A percentile compares a stretch with the other conserved stretches of the same genome.
phyloP scores from a whole-genome alignment of 2,113 vertebrate species.

The Myrmecophaga tridactyla region DNA sequence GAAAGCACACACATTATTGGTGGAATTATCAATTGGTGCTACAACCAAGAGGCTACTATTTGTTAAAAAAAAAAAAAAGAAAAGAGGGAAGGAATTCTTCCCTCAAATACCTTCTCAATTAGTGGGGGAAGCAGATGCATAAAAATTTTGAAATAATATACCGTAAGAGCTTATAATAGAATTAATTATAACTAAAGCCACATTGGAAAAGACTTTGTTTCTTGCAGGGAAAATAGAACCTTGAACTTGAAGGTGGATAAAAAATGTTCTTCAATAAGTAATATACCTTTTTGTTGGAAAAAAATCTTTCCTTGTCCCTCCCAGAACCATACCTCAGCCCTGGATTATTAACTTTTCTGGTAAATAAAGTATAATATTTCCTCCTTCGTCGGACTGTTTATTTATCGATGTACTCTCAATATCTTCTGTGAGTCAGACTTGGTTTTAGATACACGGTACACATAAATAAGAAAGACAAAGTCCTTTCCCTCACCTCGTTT shows the following conservation, averaged over 20 bases:
- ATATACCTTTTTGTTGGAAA: background rate
- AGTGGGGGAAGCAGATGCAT: background rate
- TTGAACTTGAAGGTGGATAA: background rate
- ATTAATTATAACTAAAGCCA: background rate
- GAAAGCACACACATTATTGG: background rate
- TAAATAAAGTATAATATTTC: background rate
- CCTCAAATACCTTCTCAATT: conserved; percentile 3
- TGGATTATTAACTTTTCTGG: background rate
- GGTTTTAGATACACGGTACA: background rate
- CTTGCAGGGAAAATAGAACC: background rate
- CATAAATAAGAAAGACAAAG: conserved; percentile 5
- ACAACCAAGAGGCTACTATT: background rate
- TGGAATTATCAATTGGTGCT: conserved; percentile 11
- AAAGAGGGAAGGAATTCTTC: background rate
- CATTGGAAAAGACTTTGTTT: background rate
- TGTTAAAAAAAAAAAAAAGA: background rate
- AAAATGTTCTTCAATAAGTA: conserved; percentile 7
- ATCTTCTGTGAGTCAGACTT: background rate
- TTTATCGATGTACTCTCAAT: background rate
- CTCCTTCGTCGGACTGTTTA: background rate
- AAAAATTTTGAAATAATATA: conserved; percentile 14
- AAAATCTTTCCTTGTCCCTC: background rate
- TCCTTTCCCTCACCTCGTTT: background rate
- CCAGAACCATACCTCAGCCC: background rate
- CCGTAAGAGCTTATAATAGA: background rate